These are phyloP conservation scores for Zaprionus inermis DNA, from an alignment of 1,140 invertebrate species.

Conservation along the genomic window DNA sequence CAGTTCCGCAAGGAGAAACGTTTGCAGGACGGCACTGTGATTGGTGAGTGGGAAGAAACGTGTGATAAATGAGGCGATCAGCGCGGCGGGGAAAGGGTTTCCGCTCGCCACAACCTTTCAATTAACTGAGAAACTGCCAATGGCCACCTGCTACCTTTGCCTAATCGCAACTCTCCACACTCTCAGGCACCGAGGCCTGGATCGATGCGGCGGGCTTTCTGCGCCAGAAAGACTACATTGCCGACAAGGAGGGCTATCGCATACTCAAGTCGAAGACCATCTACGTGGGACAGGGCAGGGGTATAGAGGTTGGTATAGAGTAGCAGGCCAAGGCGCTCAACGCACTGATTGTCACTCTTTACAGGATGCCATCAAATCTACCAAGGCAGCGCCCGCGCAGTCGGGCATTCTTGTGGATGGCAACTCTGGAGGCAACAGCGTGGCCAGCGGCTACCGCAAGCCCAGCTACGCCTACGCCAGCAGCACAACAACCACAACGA, in stretches of 20 bases:
- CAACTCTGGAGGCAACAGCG: slow-evolving; percentile 59
- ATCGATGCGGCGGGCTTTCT: slow-evolving; percentile 92
- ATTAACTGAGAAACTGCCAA: not conserved
- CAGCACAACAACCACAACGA: slow-evolving; percentile 65
- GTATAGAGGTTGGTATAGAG: slow-evolving; percentile 85
- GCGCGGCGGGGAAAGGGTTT: not conserved
- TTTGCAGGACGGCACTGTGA: slow-evolving; percentile 91
- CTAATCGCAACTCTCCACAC: not conserved
- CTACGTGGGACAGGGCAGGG: slow-evolving; percentile 89
- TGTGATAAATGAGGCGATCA: not conserved
- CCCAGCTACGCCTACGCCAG: slow-evolving; percentile 49
- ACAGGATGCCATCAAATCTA: slow-evolving; percentile 88
- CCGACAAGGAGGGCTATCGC: slow-evolving; percentile 91
- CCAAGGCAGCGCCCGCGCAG: slow-evolving; percentile 89
- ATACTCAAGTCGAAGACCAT: slow-evolving; percentile 92
- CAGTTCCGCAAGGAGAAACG: slow-evolving; percentile 95
- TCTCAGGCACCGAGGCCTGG: slow-evolving; percentile 90
- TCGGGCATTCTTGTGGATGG: slow-evolving; percentile 87
- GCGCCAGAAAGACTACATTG: slow-evolving; percentile 93
- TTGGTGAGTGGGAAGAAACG: slow-evolving; percentile 85
- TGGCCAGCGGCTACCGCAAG: slow-evolving; percentile 49
- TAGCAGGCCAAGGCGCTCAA: slow-evolving; percentile 3
- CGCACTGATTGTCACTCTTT: not conserved
- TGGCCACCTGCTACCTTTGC: not conserved
- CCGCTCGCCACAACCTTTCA: not conserved